Base-by-base conservation (phyloP, 2,888 invertebrate genomes). In the Tricholauxania praeusta region DNA sequence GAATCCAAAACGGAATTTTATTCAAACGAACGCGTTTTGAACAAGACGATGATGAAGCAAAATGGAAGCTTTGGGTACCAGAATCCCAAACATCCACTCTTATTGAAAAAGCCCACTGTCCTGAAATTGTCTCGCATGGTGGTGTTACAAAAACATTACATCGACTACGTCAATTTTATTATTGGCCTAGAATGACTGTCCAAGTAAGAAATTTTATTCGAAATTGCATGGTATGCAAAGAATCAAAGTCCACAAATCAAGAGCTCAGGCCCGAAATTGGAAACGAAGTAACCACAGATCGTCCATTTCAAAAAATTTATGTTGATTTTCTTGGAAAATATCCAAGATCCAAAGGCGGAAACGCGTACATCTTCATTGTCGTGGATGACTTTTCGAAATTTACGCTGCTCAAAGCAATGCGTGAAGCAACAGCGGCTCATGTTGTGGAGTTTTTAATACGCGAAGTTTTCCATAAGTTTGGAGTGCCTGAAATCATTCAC, bases 141-240 rank as follows among this genome's bases (percentile, higher is more conserved):
- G 76, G 74, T 1, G 57, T 74, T 10, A 28, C 66, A 10, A 77
- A 74, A 59, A 77, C 75, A 0, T 15, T 72, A 17, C 55, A 53
- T 3, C 32, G 69, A 8, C 1, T 75, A 0, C 49, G 28, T 32
- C 14, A 47, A 1, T 51, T 53, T 0, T 75, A 60, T 71, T 75
- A 48, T 51, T 75, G 73, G 68, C 75, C 71, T 0, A 60, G 52
- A 32, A 68, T 75, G 63, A 15, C 49, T 4, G 10, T 15, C 1
- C 75, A 75, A 49, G 69, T 75, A 0, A 17, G 17, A 28, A n/a
- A 63, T 3, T 65, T 14, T 59, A n/a, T 68, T 8, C 60, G 28
- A 3, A 32, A 63, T 19, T 75, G 71, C 39, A 49, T 39, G 8
- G 28, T 32, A 0, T 75, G 75, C 15, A 71, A 74, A 15, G 72